A percentile compares a stretch with the other conserved stretches of the same genome.
Evolutionary conservation across 2,113 vertebrate species (phyloP).

Genomic region (Pelusios castaneus): DNA sequence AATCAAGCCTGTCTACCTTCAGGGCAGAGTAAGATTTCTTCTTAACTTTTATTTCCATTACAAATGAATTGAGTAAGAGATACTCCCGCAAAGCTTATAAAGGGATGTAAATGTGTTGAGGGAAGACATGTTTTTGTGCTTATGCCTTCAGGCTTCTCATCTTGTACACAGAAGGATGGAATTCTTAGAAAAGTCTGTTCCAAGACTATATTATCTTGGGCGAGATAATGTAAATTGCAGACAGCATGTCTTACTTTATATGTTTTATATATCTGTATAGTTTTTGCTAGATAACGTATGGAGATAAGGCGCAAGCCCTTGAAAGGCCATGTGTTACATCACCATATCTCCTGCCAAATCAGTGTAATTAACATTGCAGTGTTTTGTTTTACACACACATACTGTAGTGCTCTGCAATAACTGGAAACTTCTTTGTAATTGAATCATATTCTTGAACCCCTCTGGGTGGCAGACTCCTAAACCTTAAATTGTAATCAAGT

Average conservation of each 20-base stretch:
- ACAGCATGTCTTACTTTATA: neutral
- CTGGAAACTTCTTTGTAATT: neutral
- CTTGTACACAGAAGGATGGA: neutral
- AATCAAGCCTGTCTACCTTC: neutral
- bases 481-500: neutral
- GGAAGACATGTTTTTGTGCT: constrained; percentile 9
- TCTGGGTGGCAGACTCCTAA: neutral
- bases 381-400: neutral
- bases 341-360: neutral
- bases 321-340: constrained; percentile 8
- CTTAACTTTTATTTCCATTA: neutral
- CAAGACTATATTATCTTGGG: constrained; percentile 4
- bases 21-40: neutral
- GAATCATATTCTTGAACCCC: neutral
- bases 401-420: neutral
- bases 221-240: constrained; percentile 38
- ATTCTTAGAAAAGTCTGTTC: neutral
- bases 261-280: constrained; percentile 21
- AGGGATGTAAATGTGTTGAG: neutral
- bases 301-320: constrained; percentile 48
- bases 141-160: constrained; percentile 24
- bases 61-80: neutral
- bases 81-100: neutral
- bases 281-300: constrained; percentile 2
- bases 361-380: constrained; percentile 24